A percentile compares a stretch with the other conserved stretches of the same genome.
These are phyloP conservation scores for Bombus terrestris DNA, from an alignment of 1,140 invertebrate genomes.

Conservation along the genomic window DNA sequence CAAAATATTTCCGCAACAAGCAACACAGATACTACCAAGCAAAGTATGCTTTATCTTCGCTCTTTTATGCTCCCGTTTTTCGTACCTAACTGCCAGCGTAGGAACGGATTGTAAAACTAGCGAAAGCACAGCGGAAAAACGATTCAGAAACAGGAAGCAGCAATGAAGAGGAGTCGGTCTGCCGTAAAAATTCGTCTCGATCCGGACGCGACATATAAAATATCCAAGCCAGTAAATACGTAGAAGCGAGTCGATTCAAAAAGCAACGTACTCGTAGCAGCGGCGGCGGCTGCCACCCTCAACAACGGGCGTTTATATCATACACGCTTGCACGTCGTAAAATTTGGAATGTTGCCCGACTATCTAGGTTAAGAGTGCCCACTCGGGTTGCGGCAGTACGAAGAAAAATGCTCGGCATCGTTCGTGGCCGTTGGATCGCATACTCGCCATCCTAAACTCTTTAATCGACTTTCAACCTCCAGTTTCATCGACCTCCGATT, in stretches of 20 bases:
- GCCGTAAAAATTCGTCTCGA: conserved; percentile 10
- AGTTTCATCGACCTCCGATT: not conserved
- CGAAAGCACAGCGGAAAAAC: not conserved
- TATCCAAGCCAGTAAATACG: conserved; percentile 29
- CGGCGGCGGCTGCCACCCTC: not conserved
- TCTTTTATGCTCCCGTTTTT: not conserved
- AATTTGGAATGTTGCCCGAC: conserved; percentile 63
- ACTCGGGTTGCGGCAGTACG: conserved; percentile 16
- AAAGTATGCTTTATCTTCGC: not conserved
- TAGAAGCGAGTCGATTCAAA: conserved; percentile 8
- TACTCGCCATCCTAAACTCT: not conserved
- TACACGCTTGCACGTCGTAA: conserved; percentile 55
- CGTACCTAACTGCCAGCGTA: not conserved
- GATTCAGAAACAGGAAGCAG: not conserved
- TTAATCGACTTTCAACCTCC: conserved; percentile 53
- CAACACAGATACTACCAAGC: not conserved
- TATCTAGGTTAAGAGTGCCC: conserved; percentile 62
- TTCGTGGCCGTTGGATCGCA: conserved; percentile 33
- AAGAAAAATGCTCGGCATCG: conserved; percentile 51
- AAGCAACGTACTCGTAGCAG: not conserved
- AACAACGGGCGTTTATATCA: conserved; percentile 21
- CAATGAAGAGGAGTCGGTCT: not conserved
- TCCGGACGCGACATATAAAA: conserved; percentile 26
- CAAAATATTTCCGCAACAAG: not conserved
- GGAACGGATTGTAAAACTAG: not conserved